Evolutionary conservation across 2,888 invertebrate genomes (phyloP).

Genomic region (Tenthredo livida): DNA sequence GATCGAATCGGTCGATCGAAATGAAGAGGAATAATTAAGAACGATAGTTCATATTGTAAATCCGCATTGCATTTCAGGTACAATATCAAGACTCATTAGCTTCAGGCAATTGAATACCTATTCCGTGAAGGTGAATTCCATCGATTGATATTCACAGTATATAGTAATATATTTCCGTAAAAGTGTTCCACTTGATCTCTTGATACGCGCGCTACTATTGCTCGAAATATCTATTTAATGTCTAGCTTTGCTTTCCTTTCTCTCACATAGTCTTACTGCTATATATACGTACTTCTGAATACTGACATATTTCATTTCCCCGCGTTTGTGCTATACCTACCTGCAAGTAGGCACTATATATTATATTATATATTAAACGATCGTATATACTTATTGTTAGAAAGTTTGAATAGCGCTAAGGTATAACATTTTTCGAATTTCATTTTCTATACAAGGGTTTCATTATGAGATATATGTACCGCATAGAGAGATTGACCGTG

Average conservation of each 20-base stretch:
- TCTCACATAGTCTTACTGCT: not conserved
- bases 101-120: not conserved
- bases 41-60: too few relatives aligned
- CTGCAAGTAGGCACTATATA: not conserved
- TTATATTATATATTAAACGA: constrained; percentile 31
- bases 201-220: not conserved
- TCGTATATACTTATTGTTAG: constrained; percentile 10
- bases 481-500: constrained; percentile 1
- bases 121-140: not conserved
- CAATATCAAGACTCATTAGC: not conserved
- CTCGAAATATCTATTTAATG: constrained; percentile 23
- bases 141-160: not conserved
- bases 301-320: not conserved
- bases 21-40: not conserved
- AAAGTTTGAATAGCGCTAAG: constrained; percentile 22
- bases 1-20: not conserved
- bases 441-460: constrained; percentile 21
- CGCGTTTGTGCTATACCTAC: not conserved
- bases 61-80: too few relatives aligned
- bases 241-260: constrained; percentile 37
- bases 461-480: not conserved
- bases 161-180: not conserved
- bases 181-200: constrained; percentile 35
- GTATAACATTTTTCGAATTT: constrained; percentile 33
- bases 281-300: not conserved